phyloP scores from a whole-genome alignment of 1,140 invertebrate species.

The Oncopeltus fasciatus region DNA sequence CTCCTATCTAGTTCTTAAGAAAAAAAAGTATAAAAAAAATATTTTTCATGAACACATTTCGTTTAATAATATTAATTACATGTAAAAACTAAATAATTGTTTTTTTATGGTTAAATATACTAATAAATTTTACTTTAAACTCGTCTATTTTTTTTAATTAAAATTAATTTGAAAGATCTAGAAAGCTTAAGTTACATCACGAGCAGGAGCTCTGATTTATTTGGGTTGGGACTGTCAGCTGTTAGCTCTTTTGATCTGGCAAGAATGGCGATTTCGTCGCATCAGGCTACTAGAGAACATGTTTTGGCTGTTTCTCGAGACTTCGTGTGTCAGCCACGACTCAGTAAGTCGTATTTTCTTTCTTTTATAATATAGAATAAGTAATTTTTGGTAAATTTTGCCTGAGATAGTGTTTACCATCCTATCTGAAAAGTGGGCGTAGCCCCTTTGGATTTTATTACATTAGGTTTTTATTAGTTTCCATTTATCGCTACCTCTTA shows the following conservation, averaged over 20 bases:
- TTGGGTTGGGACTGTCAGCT: background rate
- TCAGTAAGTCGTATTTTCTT: constrained; percentile 58
- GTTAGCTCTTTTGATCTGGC: background rate
- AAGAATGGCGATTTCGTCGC: background rate
- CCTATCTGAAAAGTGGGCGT: constrained; percentile 17
- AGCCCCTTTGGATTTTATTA: background rate
- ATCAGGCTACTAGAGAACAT: constrained; percentile 57
- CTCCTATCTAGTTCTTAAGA: no score
- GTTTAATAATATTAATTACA: no score
- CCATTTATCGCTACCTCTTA: background rate
- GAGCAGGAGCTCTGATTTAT: background rate
- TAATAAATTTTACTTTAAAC: no score
- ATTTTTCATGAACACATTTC: no score
- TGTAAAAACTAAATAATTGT: no score
- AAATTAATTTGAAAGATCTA: constrained; percentile 55
- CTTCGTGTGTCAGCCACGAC: constrained; percentile 91
- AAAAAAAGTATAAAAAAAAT: no score
- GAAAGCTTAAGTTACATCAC: background rate
- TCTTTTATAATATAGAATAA: background rate
- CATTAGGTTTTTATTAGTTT: background rate
- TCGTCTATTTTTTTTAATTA: constrained; percentile 99
- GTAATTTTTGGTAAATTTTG: background rate
- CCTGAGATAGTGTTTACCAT: background rate
- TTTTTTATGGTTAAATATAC: no score
- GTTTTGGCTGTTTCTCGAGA: constrained; percentile 84